These are phyloP conservation scores for crab-eating macaque (Macaca fascicularis) DNA, from an alignment of 2,113 vertebrate genomes.

Conservation along the genomic window T2T-MFA8v1.1 NC_088379.1:31242001-31242500, in stretches of 20 bases:
- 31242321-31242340: neutral
- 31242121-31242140: neutral
- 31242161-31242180: neutral
- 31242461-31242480: slow-evolving; percentile 42
- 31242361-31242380: slow-evolving; percentile 38
- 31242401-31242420: slow-evolving; percentile 42
- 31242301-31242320: slow-evolving; percentile 41
- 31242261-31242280: neutral
- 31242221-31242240: neutral
- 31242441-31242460: slow-evolving; percentile 45
- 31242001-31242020: neutral
- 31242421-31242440: slow-evolving; percentile 56
- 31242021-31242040: neutral
- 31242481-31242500: slow-evolving; percentile 59
- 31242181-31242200: neutral
- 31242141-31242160: neutral
- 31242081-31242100: neutral
- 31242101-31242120: neutral
- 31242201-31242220: neutral
- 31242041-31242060: neutral
- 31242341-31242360: slow-evolving; percentile 24
- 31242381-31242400: slow-evolving; percentile 45
- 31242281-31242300: neutral
- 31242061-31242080: neutral
- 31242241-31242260: neutral